Conservation (phyloP, 2,113 vertebrate genomes). For the Myotis davidii region DNA sequence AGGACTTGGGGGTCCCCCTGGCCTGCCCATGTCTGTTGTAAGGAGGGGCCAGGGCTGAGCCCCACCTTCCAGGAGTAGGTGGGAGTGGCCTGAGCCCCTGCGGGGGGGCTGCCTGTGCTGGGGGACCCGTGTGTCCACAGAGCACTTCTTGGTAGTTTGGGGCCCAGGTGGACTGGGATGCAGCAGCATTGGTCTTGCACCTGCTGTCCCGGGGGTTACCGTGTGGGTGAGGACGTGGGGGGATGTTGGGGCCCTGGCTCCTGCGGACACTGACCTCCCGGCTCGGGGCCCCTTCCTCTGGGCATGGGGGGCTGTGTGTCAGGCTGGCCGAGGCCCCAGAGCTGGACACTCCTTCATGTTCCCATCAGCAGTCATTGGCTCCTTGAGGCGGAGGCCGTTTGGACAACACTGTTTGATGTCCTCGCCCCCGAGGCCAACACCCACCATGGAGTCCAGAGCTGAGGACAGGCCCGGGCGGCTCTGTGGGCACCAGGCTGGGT, state of each 20-base stretch:
- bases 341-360: no score
- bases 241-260: neutral
- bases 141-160: neutral
- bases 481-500: neutral
- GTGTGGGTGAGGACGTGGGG: neutral
- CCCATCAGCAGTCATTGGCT: neutral
- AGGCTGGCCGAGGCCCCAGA: neutral
- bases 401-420: no score
- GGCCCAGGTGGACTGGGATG: neutral
- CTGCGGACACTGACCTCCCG: accelerated
- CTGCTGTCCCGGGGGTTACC: neutral
- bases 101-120: neutral
- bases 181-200: neutral
- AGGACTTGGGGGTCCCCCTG: neutral
- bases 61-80: accelerated
- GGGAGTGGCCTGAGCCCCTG: neutral
- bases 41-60: neutral
- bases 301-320: neutral
- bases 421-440: neutral
- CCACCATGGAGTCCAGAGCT: neutral
- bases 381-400: neutral
- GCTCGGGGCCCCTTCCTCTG: neutral
- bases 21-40: neutral
- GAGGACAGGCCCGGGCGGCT: neutral
- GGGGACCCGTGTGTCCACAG: neutral